Evolutionary conservation across 1,140 invertebrate genomes (phyloP).

Genomic region (Sarcophaga bullata): DNA sequence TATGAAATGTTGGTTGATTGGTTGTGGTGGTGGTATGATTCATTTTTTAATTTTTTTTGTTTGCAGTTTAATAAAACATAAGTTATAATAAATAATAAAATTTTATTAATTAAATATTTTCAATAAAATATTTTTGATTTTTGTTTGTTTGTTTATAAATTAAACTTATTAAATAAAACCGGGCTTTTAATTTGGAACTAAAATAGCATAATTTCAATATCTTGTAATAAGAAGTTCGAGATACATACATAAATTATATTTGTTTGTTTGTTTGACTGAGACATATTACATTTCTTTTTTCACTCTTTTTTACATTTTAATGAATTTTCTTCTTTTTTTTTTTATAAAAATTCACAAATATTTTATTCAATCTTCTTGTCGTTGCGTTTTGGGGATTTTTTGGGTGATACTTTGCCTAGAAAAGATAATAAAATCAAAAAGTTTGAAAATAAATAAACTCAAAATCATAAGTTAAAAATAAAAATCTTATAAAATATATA

Average conservation of each 20-base stretch:
- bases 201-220: no score
- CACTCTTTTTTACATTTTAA: no score
- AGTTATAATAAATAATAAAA: no score
- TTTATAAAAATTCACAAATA: conserved; percentile 19
- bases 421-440: conserved; percentile 49
- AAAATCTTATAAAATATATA: neutral
- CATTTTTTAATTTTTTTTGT: neutral
- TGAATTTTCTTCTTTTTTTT: no score
- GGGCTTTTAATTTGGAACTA: neutral
- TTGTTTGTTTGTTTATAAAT: neutral
- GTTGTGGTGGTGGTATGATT: neutral
- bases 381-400: conserved; percentile 45
- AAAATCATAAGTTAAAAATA: neutral
- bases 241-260: no score
- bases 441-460: conserved; percentile 25
- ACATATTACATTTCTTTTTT: no score
- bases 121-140: neutral
- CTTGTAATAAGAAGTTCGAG: no score
- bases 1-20: neutral
- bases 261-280: no score
- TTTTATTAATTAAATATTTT: no score
- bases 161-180: conserved; percentile 25
- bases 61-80: neutral
- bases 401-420: conserved; percentile 56
- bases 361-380: conserved; percentile 44